Evolutionary conservation across 2,888 invertebrate genomes (phyloP).

Genomic region (Drosophila neonasuta): DNA sequence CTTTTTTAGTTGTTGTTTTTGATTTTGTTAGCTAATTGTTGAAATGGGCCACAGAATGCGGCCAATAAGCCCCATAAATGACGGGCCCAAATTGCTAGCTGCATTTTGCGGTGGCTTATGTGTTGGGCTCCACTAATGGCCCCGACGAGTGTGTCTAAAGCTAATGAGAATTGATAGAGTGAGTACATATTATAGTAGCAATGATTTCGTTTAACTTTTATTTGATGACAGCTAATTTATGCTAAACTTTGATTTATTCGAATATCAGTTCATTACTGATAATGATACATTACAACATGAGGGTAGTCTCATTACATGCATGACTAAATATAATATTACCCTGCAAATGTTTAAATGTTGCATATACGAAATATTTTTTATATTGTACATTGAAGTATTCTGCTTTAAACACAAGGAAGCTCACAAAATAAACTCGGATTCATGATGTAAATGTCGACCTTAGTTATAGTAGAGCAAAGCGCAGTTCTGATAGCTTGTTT

Average conservation of each 20-base stretch:
- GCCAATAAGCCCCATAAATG: constrained; percentile 38
- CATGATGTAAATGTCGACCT: not conserved
- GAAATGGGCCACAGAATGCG: constrained; percentile 42
- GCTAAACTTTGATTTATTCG: not conserved
- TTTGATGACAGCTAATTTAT: not conserved
- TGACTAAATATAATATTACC: no score
- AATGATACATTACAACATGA: not conserved
- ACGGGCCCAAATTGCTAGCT: constrained; percentile 52
- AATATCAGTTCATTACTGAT: not conserved
- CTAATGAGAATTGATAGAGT: constrained; percentile 13
- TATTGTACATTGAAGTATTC: no score
- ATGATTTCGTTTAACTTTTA: not conserved
- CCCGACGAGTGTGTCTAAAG: constrained; percentile 16
- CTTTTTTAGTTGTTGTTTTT: constrained; percentile 9
- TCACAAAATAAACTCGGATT: not conserved
- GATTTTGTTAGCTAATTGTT: constrained; percentile 60
- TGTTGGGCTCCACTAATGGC: constrained; percentile 45
- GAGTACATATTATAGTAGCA: not conserved
- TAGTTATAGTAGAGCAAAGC: not conserved
- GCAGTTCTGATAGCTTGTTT: constrained; percentile 12
- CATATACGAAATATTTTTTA: no score
- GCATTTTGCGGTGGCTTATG: constrained; percentile 59
- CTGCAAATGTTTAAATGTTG: no score
- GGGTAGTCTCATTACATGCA: no score
- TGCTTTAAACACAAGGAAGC: no score